Percentiles rank a stretch among this genome's conserved stretches.
Evolutionary conservation across 2,888 invertebrate species (phyloP).

Genomic region (Synanthedon vespiformis): DNA sequence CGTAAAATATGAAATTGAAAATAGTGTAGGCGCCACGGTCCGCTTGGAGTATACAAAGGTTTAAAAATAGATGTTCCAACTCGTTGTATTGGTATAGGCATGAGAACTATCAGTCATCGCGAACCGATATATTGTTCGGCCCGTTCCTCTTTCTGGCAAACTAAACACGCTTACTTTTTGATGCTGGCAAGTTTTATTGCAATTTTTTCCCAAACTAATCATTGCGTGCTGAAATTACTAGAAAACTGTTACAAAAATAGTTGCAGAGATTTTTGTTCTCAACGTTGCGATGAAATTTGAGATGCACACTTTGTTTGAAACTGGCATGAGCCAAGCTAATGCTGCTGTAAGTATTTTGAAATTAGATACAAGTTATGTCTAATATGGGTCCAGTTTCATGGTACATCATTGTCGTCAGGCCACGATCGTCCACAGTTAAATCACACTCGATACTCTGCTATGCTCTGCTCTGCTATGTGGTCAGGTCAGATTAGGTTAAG

Average conservation of each 20-base stretch:
- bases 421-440: too few relatives aligned
- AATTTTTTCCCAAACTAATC: conserved; percentile 8
- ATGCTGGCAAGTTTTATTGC: conserved; percentile 20
- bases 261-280: too few relatives aligned
- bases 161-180: conserved; percentile 17
- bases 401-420: too few relatives aligned
- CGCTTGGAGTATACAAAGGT: conserved; percentile 14
- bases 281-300: too few relatives aligned
- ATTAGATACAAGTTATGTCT: too few relatives aligned
- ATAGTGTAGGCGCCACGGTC: conserved; percentile 25
- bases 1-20: conserved; percentile 15
- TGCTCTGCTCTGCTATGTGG: too few relatives aligned
- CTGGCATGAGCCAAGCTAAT: too few relatives aligned
- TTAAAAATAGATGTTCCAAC: conserved; percentile 34
- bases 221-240: background rate
- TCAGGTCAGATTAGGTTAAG: too few relatives aligned
- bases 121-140: conserved; percentile 33
- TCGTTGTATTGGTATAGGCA: conserved; percentile 6
- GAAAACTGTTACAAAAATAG: background rate
- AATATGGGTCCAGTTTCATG: too few relatives aligned
- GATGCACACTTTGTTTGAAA: too few relatives aligned
- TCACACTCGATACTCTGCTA: too few relatives aligned
- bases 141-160: conserved; percentile 4
- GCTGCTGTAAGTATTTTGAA: too few relatives aligned
- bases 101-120: conserved; percentile 45